Percentiles rank a stretch among this genome's conserved stretches.
These are phyloP conservation scores for Lysandra bellargus DNA, from an alignment of 2,888 invertebrate species.

Conservation along the genomic window DNA sequence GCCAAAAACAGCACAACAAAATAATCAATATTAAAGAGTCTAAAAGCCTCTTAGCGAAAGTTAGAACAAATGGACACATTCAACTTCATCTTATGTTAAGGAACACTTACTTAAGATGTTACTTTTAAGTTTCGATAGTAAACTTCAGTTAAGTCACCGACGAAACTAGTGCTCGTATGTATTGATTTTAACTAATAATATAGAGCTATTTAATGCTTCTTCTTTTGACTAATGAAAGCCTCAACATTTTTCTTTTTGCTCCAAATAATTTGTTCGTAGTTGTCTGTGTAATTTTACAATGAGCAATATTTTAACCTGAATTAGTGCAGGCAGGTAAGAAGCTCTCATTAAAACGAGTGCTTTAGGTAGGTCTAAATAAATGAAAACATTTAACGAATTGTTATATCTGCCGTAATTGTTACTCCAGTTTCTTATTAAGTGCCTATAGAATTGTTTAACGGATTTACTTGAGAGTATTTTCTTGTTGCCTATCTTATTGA, in stretches of 20 bases:
- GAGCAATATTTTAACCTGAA: conserved; percentile 25
- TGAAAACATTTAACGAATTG: conserved; percentile 27
- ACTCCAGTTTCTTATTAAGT: background rate
- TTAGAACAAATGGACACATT: conserved; percentile 5
- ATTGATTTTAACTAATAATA: conserved; percentile 18
- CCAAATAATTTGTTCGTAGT: conserved; percentile 1
- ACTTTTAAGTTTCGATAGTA: conserved; percentile 13
- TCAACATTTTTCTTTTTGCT: background rate
- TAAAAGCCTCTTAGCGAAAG: conserved; percentile 12
- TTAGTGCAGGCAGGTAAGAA: conserved; percentile 7
- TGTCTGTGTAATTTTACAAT: conserved; percentile 26
- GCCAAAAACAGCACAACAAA: background rate
- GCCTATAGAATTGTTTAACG: background rate
- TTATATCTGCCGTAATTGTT: background rate
- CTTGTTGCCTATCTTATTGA: background rate
- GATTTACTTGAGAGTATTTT: background rate
- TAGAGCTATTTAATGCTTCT: background rate
- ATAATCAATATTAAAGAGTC: conserved; percentile 12
- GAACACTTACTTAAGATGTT: conserved; percentile 2
- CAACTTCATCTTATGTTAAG: conserved; percentile 8
- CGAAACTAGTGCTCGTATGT: conserved; percentile 9
- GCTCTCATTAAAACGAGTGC: conserved; percentile 26
- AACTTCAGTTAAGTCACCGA: conserved; percentile 4
- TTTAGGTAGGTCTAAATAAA: conserved; percentile 18
- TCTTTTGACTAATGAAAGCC: background rate